Percentiles rank a stretch among this genome's conserved stretches.
Conservation (phyloP, 2,888 invertebrate genomes). For the Xestia xanthographa region DNA sequence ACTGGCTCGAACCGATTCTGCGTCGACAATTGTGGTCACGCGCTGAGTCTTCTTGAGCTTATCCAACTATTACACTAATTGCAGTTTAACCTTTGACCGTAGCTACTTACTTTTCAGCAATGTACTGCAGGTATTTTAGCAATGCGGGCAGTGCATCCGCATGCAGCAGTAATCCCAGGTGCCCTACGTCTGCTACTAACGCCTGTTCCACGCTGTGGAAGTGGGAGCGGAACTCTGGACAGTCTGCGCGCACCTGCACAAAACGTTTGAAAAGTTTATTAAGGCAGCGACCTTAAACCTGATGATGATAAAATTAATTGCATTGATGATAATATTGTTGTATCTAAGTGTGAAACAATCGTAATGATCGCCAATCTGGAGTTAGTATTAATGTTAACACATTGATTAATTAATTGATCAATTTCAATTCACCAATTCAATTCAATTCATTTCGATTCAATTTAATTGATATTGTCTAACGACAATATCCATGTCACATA, state of each 20-base stretch:
- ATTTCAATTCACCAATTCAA: no score
- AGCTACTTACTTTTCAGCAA: constrained; percentile 90
- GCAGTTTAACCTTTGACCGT: not conserved
- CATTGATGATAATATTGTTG: not conserved
- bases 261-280: not conserved
- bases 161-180: constrained; percentile 92
- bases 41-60: not conserved
- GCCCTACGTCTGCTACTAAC: constrained; percentile 92
- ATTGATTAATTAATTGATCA: no score
- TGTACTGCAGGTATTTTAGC: constrained; percentile 92
- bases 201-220: constrained; percentile 96
- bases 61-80: not conserved
- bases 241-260: constrained; percentile 93
- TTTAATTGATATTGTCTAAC: no score
- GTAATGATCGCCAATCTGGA: not conserved
- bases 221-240: constrained; percentile 95
- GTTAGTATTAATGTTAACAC: no score
- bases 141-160: constrained; percentile 93
- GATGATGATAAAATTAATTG: not conserved
- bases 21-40: not conserved
- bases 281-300: not conserved
- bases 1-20: not conserved
- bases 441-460: no score
- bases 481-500: no score
- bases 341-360: not conserved